These are phyloP conservation scores for Dryococelus australis DNA, from an alignment of 2,888 invertebrate genomes.

Conservation along the genomic window DNA sequence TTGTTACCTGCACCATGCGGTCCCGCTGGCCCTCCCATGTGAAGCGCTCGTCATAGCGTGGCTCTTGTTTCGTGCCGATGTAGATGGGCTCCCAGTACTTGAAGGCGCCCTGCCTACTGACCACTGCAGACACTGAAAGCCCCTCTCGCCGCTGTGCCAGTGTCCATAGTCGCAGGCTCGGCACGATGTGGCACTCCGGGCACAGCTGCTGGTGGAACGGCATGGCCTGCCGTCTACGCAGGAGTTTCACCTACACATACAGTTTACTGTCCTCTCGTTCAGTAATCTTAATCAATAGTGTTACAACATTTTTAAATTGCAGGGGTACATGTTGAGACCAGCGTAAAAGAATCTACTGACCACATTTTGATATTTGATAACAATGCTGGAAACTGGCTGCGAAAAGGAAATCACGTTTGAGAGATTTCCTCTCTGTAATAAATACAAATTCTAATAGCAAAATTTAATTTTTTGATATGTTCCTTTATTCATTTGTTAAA, in stretches of 20 bases:
- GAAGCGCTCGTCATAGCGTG: slow-evolving; percentile 87
- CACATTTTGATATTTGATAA: too few species aligned
- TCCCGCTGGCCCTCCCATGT: slow-evolving; percentile 96
- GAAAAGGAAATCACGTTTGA: too few species aligned
- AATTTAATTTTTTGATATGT: too few species aligned
- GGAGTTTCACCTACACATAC: slow-evolving; percentile 65
- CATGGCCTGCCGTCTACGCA: slow-evolving; percentile 80
- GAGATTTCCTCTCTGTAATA: too few species aligned
- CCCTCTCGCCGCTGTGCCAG: slow-evolving; percentile 72
- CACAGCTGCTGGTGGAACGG: slow-evolving; percentile 92
- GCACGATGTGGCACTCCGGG: slow-evolving; percentile 87
- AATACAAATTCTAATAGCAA: too few species aligned
- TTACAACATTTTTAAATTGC: too few species aligned
- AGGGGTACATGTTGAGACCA: too few species aligned
- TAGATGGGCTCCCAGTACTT: slow-evolving; percentile 94
- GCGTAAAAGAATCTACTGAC: too few species aligned
- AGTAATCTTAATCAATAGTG: too few species aligned
- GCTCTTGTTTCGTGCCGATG: slow-evolving; percentile 87
- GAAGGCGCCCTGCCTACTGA: slow-evolving; percentile 78
- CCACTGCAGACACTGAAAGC: slow-evolving; percentile 82
- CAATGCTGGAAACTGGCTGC: too few species aligned
- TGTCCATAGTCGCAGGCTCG: slow-evolving; percentile 85
- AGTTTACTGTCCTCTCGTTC: too few species aligned
- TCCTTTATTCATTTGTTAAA: too few species aligned
- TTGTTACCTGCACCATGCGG: slow-evolving; percentile 89